A percentile compares a stretch with the other conserved stretches of the same genome.
phyloP scores from a whole-genome alignment of 1,140 invertebrate genomes.

The Pissodes strobi region DNA sequence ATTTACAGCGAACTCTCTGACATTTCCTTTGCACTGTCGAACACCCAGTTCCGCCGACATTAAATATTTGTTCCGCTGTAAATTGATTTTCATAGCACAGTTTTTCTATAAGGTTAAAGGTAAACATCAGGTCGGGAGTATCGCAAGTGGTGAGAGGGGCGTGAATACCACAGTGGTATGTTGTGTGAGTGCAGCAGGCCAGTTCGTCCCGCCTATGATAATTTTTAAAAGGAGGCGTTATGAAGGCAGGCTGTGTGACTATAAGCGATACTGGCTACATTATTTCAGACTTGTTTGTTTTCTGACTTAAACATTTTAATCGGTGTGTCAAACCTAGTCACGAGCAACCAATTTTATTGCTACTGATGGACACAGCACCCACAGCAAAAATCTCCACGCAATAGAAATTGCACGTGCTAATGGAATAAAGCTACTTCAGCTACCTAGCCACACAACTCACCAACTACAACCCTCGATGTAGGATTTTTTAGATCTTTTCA shows the following conservation, averaged over 20 bases:
- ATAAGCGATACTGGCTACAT: slow-evolving; percentile 42
- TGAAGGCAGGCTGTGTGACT: slow-evolving; percentile 19
- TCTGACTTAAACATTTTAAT: slow-evolving; percentile 41
- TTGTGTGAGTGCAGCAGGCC: slow-evolving; percentile 43
- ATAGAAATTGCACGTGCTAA: slow-evolving; percentile 31
- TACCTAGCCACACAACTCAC: slow-evolving; percentile 38
- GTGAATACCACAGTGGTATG: slow-evolving; percentile 55
- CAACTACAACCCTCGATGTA: slow-evolving; percentile 54
- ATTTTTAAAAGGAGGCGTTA: slow-evolving; percentile 43
- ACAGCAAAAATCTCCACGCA: slow-evolving; percentile 41
- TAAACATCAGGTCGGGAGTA: slow-evolving; percentile 53
- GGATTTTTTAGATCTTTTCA: slow-evolving; percentile 50
- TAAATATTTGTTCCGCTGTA: slow-evolving; percentile 7
- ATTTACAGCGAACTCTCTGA: slow-evolving; percentile 35
- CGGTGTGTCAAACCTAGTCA: slow-evolving; percentile 14
- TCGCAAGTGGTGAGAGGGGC: slow-evolving; percentile 56
- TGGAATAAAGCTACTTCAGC: slow-evolving; percentile 31
- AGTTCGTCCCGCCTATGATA: slow-evolving; percentile 48
- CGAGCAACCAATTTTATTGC: slow-evolving; percentile 42
- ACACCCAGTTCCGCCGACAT: slow-evolving; percentile 43
- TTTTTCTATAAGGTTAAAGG: slow-evolving; percentile 46
- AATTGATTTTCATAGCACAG: too few relatives aligned
- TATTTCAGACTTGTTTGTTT: slow-evolving; percentile 37
- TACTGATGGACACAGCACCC: slow-evolving; percentile 47
- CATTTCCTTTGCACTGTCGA: slow-evolving; percentile 55